Evolutionary conservation across 2,797 vertebrate species (phyloP).

Genomic region (Anguilla marmorata): DNA sequence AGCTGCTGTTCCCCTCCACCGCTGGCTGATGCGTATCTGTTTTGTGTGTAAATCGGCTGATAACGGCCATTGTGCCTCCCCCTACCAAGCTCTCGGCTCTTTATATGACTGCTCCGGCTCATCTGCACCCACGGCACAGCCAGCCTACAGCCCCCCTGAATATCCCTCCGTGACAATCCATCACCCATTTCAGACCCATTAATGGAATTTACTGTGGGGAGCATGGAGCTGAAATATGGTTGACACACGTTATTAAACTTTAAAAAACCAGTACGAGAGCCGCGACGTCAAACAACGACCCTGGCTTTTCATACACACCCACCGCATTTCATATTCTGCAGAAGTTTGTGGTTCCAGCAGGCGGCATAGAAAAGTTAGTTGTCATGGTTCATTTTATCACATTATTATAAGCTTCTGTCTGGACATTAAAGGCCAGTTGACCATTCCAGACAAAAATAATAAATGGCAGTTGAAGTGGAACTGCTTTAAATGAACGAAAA

Average conservation of each 20-base stretch:
- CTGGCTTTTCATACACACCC: not conserved
- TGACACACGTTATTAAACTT: conserved; percentile 8
- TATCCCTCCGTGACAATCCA: conserved; percentile 2
- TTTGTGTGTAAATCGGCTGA: conserved; percentile 22
- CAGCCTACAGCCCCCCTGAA: not conserved
- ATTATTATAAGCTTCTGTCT: not conserved
- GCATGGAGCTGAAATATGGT: not conserved
- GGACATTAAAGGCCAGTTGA: not conserved
- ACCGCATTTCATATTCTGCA: not conserved
- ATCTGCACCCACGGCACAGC: not conserved
- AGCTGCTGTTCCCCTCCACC: not conserved
- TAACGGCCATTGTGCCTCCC: not conserved
- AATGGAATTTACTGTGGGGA: conserved; percentile 16
- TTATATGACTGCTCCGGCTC: not conserved
- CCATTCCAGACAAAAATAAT: not conserved
- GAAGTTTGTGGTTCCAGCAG: not conserved
- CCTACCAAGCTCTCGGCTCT: not conserved
- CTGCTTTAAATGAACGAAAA: not conserved
- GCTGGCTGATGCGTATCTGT: not conserved
- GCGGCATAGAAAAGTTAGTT: not conserved
- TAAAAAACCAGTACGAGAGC: conserved; percentile 19
- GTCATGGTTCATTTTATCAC: not conserved
- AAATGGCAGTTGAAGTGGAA: not conserved
- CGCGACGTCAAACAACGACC: not conserved
- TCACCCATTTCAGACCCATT: conserved; percentile 19